phyloP scores from a whole-genome alignment of 2,888 invertebrate species.

The Stramonita haemastoma region DNA sequence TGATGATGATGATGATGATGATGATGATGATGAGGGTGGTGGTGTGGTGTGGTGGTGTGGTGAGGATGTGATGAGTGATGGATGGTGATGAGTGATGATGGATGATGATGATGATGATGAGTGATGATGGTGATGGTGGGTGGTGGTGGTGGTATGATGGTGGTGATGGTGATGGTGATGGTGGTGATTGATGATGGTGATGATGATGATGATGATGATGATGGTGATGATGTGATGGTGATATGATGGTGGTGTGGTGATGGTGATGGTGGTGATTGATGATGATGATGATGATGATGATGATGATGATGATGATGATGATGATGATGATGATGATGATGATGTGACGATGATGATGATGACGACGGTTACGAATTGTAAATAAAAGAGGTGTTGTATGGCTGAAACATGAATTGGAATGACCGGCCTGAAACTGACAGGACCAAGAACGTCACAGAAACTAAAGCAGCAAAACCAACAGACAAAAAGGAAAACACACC shows the following conservation, averaged over 20 bases:
- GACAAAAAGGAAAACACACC: no score
- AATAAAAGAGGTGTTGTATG: no score
- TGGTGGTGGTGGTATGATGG: neutral
- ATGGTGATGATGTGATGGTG: neutral
- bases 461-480: no score
- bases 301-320: neutral
- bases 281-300: neutral
- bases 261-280: neutral
- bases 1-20: no score
- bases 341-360: neutral
- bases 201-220: neutral
- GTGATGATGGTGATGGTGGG: neutral
- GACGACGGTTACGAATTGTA: neutral
- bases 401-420: no score
- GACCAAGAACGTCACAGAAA: no score
- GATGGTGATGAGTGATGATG: no score
- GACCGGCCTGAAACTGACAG: no score
- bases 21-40: no score
- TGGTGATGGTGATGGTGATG: neutral
- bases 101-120: neutral
- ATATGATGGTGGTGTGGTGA: neutral
- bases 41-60: no score
- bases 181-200: neutral
- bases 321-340: neutral
- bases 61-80: no score